A percentile compares a stretch with the other conserved stretches of the same genome.
These are phyloP conservation scores for Yponomeuta evonymella DNA, from an alignment of 2,888 invertebrate species.

Conservation along the genomic window DNA sequence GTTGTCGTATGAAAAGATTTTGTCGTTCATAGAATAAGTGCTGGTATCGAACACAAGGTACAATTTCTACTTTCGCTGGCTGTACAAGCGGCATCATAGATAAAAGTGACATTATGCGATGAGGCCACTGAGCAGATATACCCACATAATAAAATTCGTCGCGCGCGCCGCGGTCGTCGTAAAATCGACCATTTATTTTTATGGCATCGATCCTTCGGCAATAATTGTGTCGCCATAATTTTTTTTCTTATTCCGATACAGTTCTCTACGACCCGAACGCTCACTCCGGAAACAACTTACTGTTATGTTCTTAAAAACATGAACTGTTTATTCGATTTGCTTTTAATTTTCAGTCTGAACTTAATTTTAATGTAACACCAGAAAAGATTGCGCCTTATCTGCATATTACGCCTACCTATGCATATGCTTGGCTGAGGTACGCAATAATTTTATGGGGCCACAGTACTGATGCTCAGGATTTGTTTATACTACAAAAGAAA, in stretches of 20 bases:
- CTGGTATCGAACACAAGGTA: neutral
- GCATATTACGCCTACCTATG: no score
- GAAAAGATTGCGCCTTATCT: no score
- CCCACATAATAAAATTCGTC: slow-evolving; percentile 61
- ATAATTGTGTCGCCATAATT: slow-evolving; percentile 59
- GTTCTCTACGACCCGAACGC: slow-evolving; percentile 15
- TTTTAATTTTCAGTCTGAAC: no score
- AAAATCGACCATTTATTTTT: slow-evolving; percentile 65
- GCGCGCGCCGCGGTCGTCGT: slow-evolving; percentile 45
- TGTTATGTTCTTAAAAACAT: neutral
- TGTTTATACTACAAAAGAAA: no score
- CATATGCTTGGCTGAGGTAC: no score
- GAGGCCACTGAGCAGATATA: slow-evolving; percentile 46
- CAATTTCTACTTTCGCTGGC: neutral
- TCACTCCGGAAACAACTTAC: neutral
- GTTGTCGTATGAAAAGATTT: neutral
- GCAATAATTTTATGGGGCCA: no score
- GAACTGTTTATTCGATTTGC: neutral
- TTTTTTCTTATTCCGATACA: slow-evolving; percentile 37
- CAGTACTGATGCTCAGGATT: no score
- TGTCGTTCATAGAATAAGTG: neutral
- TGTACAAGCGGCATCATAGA: slow-evolving; percentile 27
- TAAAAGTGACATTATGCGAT: slow-evolving; percentile 48
- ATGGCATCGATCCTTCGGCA: slow-evolving; percentile 53
- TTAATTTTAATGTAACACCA: no score